Conservation (phyloP, 2,797 vertebrate species). For the Mallotus villosus region DNA sequence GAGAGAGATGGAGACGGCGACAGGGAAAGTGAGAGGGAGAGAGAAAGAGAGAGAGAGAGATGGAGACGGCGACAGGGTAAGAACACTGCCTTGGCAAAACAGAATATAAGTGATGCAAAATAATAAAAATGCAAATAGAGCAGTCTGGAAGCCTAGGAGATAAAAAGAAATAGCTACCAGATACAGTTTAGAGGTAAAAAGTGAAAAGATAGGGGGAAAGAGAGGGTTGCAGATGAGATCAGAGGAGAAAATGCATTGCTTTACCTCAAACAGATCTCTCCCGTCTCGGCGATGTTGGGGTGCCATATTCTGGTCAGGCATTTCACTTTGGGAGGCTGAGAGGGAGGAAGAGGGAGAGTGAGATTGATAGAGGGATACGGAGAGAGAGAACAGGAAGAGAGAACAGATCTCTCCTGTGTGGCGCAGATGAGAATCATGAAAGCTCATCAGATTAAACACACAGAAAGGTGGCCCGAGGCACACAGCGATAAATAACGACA, state of each 20-base stretch:
- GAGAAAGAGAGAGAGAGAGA: not conserved
- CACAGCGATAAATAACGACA: no score
- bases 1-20: no score
- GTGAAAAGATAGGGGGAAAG: not conserved
- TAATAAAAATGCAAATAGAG: no score
- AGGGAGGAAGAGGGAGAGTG: not conserved
- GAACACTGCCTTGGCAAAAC: no score
- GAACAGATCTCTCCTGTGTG: not conserved
- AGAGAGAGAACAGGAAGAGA: no score
- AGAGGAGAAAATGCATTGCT: no score
- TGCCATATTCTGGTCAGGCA: constrained; percentile 99
- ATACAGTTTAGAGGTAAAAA: not conserved
- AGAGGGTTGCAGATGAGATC: not conserved
- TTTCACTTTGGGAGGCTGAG: constrained; percentile 96
- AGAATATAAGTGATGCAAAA: no score
- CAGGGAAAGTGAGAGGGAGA: not conserved
- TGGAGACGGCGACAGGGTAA: not conserved
- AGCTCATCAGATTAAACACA: no score
- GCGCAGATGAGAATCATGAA: not conserved
- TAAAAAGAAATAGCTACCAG: not conserved
- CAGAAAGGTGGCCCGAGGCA: no score
- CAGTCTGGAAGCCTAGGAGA: not conserved
- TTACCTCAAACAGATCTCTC: constrained; percentile 98
- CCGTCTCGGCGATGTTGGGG: constrained; percentile 96
- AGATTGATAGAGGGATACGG: not conserved